Base-by-base conservation (phyloP, 2,888 invertebrate genomes). In the Smittia sp. region DNA sequence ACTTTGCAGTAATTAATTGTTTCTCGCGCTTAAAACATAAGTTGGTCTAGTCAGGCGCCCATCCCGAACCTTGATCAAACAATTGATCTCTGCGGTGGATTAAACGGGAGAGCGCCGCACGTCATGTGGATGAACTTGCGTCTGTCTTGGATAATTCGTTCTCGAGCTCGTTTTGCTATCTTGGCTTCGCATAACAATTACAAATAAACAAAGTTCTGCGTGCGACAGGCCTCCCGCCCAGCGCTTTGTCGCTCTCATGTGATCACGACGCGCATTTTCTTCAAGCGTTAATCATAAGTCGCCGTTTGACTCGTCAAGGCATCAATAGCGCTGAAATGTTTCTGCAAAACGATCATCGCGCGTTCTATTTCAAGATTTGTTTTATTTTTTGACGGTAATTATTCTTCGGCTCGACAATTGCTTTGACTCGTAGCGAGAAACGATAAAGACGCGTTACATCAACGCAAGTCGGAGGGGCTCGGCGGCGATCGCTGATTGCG, bases 201-300 rank as follows among this genome's bases (percentile, higher is more conserved):
- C 46, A 15, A 15, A 46, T n/a, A 22, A 58, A 58, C 18, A 58
- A 58, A n/a, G 2, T 13, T 58, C 58, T 4, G n/a, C 11, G n/a
- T 46, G 46, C n/a, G 58, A 58, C 58, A 58, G 58, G 58, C 58
- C 58, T 58, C 58, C 58, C n/a, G n/a, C n/a, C n/a, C n/a, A n/a
- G n/a, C n/a, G n/a, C n/a, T n/a, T n/a, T n/a, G n/a, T 46, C 2
- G 46, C n/a, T 6, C 46, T 46, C 46, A 46, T 46, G 46, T 46
- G 46, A 46, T 15, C n/a, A n/a, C 15, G 15, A 46, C 32, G 32
- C 32, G 32, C 32, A 9, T 32, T 46, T 46, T 15, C 46, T 46
- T 46, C 2, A 46, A 46, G 11, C 46, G 46, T 15, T 32, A 32
- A 32, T 32, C 32, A 32, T 32, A 6, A 32, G 3, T 32, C 9